Evolutionary conservation across 2,797 vertebrate genomes (phyloP).

Genomic region (Lagodon rhomboides): DNA sequence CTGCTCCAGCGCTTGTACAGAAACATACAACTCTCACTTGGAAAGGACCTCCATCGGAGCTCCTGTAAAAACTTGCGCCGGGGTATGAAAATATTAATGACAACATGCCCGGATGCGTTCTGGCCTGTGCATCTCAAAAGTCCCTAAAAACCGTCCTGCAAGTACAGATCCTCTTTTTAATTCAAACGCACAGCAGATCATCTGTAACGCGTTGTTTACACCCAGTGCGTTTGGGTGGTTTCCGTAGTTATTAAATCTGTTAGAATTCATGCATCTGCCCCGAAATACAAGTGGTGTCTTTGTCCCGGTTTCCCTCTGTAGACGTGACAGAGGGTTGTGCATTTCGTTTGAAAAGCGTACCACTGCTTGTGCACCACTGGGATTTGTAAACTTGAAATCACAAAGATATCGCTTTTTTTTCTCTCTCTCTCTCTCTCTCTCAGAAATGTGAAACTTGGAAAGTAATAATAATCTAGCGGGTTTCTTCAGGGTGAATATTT

Average conservation of each 20-base stretch:
- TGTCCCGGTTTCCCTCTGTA: slow-evolving; percentile 18
- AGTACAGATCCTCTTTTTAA: slow-evolving; percentile 7
- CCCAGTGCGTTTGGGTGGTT: not conserved
- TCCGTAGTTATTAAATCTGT: slow-evolving; percentile 27
- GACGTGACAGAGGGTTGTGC: slow-evolving; percentile 36
- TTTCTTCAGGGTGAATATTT: slow-evolving; percentile 82
- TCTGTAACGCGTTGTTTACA: slow-evolving; percentile 13
- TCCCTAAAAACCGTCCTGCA: not conserved
- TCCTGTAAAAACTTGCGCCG: not conserved
- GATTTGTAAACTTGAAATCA: slow-evolving; percentile 76
- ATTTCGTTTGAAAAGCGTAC: slow-evolving; percentile 48
- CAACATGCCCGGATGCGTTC: not conserved
- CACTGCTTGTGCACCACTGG: slow-evolving; percentile 47
- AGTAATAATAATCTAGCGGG: slow-evolving; percentile 74
- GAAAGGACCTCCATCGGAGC: not conserved
- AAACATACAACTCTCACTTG: not conserved
- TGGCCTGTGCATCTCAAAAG: not conserved
- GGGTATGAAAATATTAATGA: not conserved
- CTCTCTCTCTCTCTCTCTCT: not conserved
- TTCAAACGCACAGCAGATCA: slow-evolving; percentile 17
- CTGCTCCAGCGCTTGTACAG: slow-evolving; percentile 29
- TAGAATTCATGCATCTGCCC: slow-evolving; percentile 41
- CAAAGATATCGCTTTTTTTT: slow-evolving; percentile 46
- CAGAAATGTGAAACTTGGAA: slow-evolving; percentile 73
- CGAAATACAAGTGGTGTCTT: slow-evolving; percentile 24